phyloP scores from a whole-genome alignment of 2,888 invertebrate genomes.

The Polietes domitor region DNA sequence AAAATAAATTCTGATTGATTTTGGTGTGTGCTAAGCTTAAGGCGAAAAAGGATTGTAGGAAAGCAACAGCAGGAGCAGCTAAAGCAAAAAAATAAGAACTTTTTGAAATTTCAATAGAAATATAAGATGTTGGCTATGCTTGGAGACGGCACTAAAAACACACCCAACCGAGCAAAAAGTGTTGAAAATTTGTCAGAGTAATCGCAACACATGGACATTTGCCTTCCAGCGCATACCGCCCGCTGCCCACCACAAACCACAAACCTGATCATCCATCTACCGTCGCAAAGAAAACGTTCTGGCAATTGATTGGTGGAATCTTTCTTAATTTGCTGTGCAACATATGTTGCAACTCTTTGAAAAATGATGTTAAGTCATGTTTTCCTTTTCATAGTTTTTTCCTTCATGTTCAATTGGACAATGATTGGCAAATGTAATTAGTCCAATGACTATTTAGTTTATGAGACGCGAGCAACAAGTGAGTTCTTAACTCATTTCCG shows the following conservation, averaged over 20 bases:
- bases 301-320: not conserved
- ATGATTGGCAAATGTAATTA: conserved; percentile 18
- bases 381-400: not conserved
- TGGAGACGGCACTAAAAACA: not conserved
- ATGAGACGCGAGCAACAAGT: not conserved
- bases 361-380: conserved; percentile 1
- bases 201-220: not conserved
- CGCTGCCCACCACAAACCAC: no score
- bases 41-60: conserved; percentile 10
- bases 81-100: no score
- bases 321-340: not conserved
- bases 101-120: conserved; percentile 19
- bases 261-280: not conserved
- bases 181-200: conserved; percentile 30
- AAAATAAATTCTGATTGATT: conserved; percentile 33
- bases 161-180: not conserved
- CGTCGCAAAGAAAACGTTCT: not conserved
- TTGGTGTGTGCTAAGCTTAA: conserved; percentile 12
- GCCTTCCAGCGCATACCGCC: not conserved
- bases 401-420: not conserved
- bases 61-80: not conserved
- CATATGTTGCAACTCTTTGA: conserved; percentile 11
- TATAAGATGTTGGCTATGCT: not conserved
- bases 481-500: conserved; percentile 49
- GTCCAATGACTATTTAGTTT: conserved; percentile 21